Evolutionary conservation across 2,797 vertebrate genomes (phyloP).

Genomic region (Lagocephalus sceleratus): DNA sequence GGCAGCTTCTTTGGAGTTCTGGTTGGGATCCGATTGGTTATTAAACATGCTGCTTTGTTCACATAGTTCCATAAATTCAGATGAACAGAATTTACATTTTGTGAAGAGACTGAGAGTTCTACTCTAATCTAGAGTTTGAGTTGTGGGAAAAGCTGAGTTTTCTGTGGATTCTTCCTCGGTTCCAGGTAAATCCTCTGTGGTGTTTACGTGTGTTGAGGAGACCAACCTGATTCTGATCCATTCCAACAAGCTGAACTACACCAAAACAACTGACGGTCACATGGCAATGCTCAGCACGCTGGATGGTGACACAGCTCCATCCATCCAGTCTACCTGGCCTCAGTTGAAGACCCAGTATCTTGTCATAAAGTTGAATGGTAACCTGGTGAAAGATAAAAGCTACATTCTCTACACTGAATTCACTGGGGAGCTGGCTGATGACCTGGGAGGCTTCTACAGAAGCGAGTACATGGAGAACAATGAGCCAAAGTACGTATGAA

Average conservation of each 20-base stretch:
- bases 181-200: constrained; percentile 71
- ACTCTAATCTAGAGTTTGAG: background rate
- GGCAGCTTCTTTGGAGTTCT: too few relatives aligned
- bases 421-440: constrained; percentile 84
- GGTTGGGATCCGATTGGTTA: too few relatives aligned
- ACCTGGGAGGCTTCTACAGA: constrained; percentile 92
- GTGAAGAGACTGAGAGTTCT: too few relatives aligned
- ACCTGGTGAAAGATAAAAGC: constrained; percentile 39
- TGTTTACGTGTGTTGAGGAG: constrained; percentile 69
- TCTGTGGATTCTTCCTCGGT: constrained; percentile 2
- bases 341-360: constrained; percentile 81
- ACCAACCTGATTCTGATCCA: constrained; percentile 89
- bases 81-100: too few relatives aligned
- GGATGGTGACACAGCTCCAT: constrained; percentile 28
- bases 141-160: background rate
- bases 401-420: constrained; percentile 79
- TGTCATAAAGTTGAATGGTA: constrained; percentile 74
- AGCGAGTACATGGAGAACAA: constrained; percentile 81
- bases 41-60: too few relatives aligned
- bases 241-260: constrained; percentile 86
- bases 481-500: constrained; percentile 68
- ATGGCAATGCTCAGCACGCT: constrained; percentile 30
- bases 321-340: constrained; percentile 57
- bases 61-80: too few relatives aligned
- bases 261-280: accelerated